Percentiles rank a stretch among this genome's conserved stretches.
Evolutionary conservation across 2,113 vertebrate species (phyloP).

Genomic region (Cryptomyrus ogoouensis): DNA sequence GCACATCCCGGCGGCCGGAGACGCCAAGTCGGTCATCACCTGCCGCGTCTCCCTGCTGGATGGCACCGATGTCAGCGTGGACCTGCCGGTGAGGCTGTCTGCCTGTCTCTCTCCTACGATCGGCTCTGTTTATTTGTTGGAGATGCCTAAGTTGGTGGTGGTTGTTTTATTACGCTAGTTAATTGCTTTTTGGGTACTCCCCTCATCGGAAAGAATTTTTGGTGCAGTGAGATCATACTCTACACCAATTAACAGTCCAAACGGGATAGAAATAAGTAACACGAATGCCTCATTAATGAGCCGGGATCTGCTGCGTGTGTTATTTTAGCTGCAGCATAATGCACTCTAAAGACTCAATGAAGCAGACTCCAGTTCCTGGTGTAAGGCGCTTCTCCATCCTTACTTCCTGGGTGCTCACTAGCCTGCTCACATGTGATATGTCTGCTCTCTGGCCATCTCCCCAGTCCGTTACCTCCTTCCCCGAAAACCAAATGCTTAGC

Average conservation of each 20-base stretch:
- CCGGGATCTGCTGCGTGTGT: not conserved
- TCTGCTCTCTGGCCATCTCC: not conserved
- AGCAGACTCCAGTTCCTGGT: not conserved
- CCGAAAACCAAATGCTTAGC: not conserved
- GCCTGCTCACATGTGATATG: not conserved
- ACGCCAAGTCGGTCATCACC: conserved; percentile 81
- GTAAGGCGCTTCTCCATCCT: not conserved
- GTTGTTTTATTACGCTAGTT: not conserved
- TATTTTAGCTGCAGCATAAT: not conserved
- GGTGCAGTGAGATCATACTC: not conserved
- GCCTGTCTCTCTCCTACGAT: not conserved
- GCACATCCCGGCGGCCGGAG: conserved; percentile 92
- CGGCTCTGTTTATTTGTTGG: not conserved
- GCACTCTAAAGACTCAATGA: not conserved
- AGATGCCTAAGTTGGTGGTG: not conserved
- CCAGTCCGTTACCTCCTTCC: not conserved
- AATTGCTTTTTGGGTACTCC: not conserved
- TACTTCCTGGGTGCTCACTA: not conserved
- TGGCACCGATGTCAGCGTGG: conserved; percentile 91
- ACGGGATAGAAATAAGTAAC: not conserved
- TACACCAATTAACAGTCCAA: not conserved
- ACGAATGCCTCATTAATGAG: not conserved
- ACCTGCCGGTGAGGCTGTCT: conserved; percentile 74
- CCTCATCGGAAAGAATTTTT: not conserved
- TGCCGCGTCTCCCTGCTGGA: conserved; percentile 92